Percentiles rank a stretch among this genome's conserved stretches.
Conservation (phyloP, 2,888 invertebrate species). For the Gisinianus flammeolus region DNA sequence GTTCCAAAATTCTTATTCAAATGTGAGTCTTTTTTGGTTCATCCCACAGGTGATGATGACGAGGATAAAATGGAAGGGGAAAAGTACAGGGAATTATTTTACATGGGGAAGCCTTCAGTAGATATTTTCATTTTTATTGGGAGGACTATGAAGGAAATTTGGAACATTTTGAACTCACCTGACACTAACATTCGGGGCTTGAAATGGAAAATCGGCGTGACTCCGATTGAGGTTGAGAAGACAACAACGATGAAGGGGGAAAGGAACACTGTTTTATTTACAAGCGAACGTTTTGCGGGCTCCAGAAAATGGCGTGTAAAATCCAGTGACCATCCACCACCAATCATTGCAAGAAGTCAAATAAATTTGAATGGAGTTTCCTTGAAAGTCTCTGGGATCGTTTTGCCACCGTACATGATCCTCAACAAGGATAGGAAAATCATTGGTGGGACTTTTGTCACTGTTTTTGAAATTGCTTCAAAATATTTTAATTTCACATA, state of each 20-base stretch:
- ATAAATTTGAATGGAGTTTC: conserved; percentile 19
- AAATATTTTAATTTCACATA: conserved; percentile 26
- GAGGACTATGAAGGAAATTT: neutral
- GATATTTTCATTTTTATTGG: neutral
- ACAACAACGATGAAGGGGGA: too few species aligned
- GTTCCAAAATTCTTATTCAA: neutral
- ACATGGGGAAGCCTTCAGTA: neutral
- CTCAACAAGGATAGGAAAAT: conserved; percentile 8
- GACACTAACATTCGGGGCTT: neutral
- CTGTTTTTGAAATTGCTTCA: conserved; percentile 17
- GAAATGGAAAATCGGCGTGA: neutral
- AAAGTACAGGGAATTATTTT: neutral
- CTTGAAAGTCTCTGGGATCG: conserved; percentile 30
- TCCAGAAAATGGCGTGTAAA: neutral
- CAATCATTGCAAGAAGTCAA: conserved; percentile 1
- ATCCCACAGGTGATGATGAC: neutral
- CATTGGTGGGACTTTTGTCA: conserved; percentile 18
- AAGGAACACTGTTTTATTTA: neutral
- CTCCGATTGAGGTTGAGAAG: neutral
- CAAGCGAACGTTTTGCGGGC: neutral
- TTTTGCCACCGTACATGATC: conserved; percentile 26
- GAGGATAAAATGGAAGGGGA: neutral
- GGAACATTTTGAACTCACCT: neutral
- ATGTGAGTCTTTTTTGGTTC: neutral
- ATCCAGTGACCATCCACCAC: neutral